Evolutionary conservation across 2,797 vertebrate genomes (phyloP), one percentile per base, ranked within the genome.

Genomic region (Rhodeus uyekii): DNA sequence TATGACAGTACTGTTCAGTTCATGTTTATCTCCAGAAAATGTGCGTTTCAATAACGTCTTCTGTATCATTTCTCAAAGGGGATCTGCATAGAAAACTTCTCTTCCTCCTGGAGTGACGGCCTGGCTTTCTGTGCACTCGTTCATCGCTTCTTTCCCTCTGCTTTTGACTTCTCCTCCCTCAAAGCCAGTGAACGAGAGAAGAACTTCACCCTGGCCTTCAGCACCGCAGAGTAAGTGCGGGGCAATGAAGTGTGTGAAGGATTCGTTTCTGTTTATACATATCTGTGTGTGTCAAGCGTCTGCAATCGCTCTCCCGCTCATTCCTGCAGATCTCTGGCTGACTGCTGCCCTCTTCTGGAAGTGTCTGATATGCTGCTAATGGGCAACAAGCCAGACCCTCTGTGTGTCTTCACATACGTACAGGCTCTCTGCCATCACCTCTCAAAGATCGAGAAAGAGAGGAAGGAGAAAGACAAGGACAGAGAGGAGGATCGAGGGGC

Each of bases 341-440:
- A 96, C 92, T 99, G 98, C 88, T 96, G 94, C 87, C 98, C 98
- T 81, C 94, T 99, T 89, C 93, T 99, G 95, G 98, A 99, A 44
- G 98, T 99, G 55, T 92, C 93, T 67, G 98, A 99, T 90, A 99
- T 99, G 97, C 92, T 99, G 90, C 93, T 99, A 91, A 99, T 99
- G 98, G 97, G 97, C n/a, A 95, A 96, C 86, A 93, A 95, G 82
- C 98, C 98, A 0, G 98, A 99, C 82, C 91, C 98, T 79, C 97
- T 98, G 92, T 99, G 98, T 16, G 97, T 99, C 85, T 99, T 99
- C 94, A 99, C 98, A 50, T 99, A 99, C 0, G 97, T 99, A 68
- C 97, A 99, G 92, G 96, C 97, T 78, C 96, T 99, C 81, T 98
- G 96, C 92, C 98, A 99, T 88, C 96, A 96, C 91, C 96, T 99